phyloP scores from a whole-genome alignment of 2,797 vertebrate species.

The Labeo calbasu region DNA sequence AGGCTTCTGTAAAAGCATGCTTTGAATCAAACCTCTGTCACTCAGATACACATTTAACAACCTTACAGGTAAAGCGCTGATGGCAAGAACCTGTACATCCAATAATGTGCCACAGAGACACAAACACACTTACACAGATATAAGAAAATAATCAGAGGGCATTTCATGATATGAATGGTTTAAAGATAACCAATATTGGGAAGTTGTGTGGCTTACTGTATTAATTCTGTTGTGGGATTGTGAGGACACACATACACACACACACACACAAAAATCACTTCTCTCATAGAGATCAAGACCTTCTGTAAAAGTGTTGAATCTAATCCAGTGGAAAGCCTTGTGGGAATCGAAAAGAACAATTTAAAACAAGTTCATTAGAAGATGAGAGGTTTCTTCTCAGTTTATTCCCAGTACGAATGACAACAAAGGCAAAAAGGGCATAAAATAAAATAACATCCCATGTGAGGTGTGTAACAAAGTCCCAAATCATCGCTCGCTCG shows the following conservation, averaged over 20 bases:
- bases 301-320: slow-evolving; percentile 48
- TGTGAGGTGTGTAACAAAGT: slow-evolving; percentile 88
- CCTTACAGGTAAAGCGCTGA: slow-evolving; percentile 40
- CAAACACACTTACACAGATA: slow-evolving; percentile 93
- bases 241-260: slow-evolving; percentile 83
- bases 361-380: slow-evolving; percentile 49
- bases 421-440: slow-evolving; percentile 86
- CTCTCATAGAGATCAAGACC: slow-evolving; percentile 52
- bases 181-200: slow-evolving; percentile 69
- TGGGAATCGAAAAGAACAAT: slow-evolving; percentile 55
- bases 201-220: slow-evolving; percentile 76
- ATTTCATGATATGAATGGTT: slow-evolving; percentile 68
- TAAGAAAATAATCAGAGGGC: slow-evolving; percentile 75
- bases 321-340: slow-evolving; percentile 54
- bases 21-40: slow-evolving; percentile 77
- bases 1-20: slow-evolving; percentile 82
- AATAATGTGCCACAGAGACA: slow-evolving; percentile 89
- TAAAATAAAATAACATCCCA: slow-evolving; percentile 92
- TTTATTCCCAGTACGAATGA: slow-evolving; percentile 79
- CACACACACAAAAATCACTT: slow-evolving; percentile 2
- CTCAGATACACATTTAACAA: slow-evolving; percentile 67
- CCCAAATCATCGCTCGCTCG: slow-evolving; percentile 69
- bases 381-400: slow-evolving; percentile 74
- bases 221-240: slow-evolving; percentile 72
- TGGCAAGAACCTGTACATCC: slow-evolving; percentile 85